Evolutionary conservation across 2,797 vertebrate genomes (phyloP), one percentile per base, ranked within the genome.

Genomic region (Gadopsis bispinosus): DNA sequence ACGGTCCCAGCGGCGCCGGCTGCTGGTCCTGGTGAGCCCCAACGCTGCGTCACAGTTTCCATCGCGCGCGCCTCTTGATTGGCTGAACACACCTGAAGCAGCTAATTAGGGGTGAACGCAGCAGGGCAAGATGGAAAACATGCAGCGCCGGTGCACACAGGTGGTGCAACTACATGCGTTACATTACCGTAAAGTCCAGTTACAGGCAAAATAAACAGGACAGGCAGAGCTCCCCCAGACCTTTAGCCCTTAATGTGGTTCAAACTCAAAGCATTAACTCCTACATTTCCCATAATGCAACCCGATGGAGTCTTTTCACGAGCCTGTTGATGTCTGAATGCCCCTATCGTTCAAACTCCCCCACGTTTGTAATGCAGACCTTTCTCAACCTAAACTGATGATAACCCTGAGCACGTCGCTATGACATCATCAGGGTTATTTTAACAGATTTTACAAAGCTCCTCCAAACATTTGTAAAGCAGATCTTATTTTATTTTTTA

Each of bases 1-100:
- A 13, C 3, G 19, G 1, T 10, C 12, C 11, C 22, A n/a, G 8
- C 9, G 20, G 58, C 19, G 41, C 8, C 35, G 16, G 39, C 22
- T 3, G 0, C 19, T 60, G 37, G 14, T 29, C 37, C 60, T 4
- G 4, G 4, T 50, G 7, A 43, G 53, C 7, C 7, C 10, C 10
- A 11, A 19, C 69, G 1, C 53, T 31, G 22, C 19, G 29, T 59
- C 6, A 31, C 0, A 59, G 33, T 47, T 41, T 43, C 77, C 76
- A 73, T 20, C 51, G 45, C 26, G 19, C 31, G 5, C 19, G 10
- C 3, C 47, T 10, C 26, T 12, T 67, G 39, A 72, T 65, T 80
- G 58, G 73, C 58, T 72, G 50, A 71, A 39, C 77, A 77, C 80
- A 80, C 75, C 71, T 81, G 77, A 10, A 65, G 5, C 35, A 12